Conservation (phyloP, 2,113 vertebrate genomes). For the Acanthochromis polyacanthus region DNA sequence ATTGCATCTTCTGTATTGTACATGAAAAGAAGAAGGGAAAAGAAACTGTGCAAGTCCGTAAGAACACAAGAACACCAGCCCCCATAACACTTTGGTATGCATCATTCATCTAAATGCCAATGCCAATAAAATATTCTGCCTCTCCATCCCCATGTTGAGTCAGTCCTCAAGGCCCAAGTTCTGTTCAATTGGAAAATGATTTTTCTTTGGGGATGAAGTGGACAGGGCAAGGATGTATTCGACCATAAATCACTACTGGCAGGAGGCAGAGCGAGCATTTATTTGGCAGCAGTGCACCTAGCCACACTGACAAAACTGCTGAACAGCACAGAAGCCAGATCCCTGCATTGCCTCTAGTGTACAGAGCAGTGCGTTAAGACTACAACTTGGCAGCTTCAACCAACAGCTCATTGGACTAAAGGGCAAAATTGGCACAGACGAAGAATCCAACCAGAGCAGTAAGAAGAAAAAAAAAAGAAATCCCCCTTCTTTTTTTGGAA, state of each 20-base stretch:
- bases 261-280: slow-evolving; percentile 51
- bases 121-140: slow-evolving; percentile 50
- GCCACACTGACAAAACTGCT: slow-evolving; percentile 67
- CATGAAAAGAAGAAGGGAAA: slow-evolving; percentile 11
- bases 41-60: slow-evolving; percentile 16
- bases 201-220: slow-evolving; percentile 62
- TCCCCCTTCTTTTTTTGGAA: not conserved
- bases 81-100: slow-evolving; percentile 32
- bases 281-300: slow-evolving; percentile 58
- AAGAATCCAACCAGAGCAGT: slow-evolving; percentile 5
- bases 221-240: slow-evolving; percentile 58
- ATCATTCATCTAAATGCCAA: slow-evolving; percentile 49
- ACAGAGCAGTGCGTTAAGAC: slow-evolving; percentile 44
- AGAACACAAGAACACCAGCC: slow-evolving; percentile 1
- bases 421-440: slow-evolving; percentile 47
- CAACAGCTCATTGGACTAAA: slow-evolving; percentile 48
- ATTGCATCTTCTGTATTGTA: slow-evolving; percentile 30
- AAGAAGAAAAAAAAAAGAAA: not conserved
- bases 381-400: slow-evolving; percentile 62
- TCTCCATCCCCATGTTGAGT: slow-evolving; percentile 23
- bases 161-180: slow-evolving; percentile 47
- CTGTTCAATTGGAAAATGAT: slow-evolving; percentile 61
- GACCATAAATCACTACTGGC: slow-evolving; percentile 65
- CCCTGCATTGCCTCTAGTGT: slow-evolving; percentile 51
- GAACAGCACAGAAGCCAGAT: slow-evolving; percentile 64